phyloP scores from a whole-genome alignment of 1,140 invertebrate species.

The Camponotus floridanus region DNA sequence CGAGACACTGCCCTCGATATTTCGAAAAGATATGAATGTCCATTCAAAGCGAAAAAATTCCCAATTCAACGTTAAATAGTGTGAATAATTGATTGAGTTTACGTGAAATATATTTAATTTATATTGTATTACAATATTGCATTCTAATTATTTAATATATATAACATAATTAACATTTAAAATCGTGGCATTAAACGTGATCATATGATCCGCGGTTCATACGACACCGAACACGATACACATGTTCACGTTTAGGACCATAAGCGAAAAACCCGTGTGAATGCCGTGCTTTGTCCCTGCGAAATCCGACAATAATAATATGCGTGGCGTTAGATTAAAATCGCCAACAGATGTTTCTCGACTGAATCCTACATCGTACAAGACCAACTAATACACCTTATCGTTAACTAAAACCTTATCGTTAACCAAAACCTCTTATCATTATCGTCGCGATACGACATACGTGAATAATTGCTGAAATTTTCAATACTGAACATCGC shows the following conservation, averaged over 20 bases:
- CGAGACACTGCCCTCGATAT: too few species aligned
- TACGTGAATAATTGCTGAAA: background rate
- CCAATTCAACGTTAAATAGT: too few species aligned
- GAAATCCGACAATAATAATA: conserved; percentile 8
- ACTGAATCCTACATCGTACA: background rate
- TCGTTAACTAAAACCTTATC: too few species aligned
- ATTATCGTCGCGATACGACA: background rate
- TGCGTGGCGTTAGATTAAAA: background rate
- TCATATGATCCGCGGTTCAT: background rate
- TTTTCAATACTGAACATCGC: background rate
- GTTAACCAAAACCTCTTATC: background rate
- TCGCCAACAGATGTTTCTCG: conserved; percentile 35
- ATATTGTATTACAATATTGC: too few species aligned
- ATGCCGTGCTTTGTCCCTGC: background rate
- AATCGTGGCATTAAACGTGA: background rate
- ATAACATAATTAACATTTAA: background rate
- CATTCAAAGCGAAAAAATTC: background rate
- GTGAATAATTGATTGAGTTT: too few species aligned
- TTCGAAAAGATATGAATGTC: background rate
- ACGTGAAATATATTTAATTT: too few species aligned
- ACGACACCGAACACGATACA: background rate
- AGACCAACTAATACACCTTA: too few species aligned
- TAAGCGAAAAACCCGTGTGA: background rate
- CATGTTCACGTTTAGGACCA: background rate
- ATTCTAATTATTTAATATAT: too few species aligned